These are phyloP conservation scores for Silvanus unidentatus DNA, from an alignment of 2,888 invertebrate species.

Conservation along the genomic window DNA sequence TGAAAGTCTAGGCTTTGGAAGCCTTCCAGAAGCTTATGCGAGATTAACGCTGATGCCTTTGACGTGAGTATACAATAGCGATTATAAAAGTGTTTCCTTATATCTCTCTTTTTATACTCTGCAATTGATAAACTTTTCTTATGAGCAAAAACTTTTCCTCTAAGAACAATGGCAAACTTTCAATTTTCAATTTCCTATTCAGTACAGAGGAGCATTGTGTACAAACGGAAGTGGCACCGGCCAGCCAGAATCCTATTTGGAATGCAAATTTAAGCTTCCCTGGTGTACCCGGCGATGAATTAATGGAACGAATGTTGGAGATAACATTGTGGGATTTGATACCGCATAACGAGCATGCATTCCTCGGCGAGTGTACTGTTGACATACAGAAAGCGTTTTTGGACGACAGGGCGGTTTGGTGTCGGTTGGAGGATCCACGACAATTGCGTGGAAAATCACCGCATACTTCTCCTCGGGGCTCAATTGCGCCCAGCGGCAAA, in stretches of 20 bases:
- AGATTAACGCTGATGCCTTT: slow-evolving; percentile 74
- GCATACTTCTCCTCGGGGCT: slow-evolving; percentile 73
- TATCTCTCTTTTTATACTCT: too few relatives aligned
- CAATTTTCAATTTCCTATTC: too few relatives aligned
- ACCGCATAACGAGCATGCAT: slow-evolving; percentile 75
- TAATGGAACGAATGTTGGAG: slow-evolving; percentile 75
- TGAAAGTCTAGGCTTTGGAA: slow-evolving; percentile 70
- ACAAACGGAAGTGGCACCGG: slow-evolving; percentile 80
- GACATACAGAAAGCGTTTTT: slow-evolving; percentile 79
- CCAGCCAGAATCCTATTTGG: slow-evolving; percentile 86
- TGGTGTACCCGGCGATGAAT: slow-evolving; percentile 69
- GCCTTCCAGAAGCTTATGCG: slow-evolving; percentile 77
- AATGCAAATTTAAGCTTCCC: slow-evolving; percentile 83
- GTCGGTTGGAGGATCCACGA: slow-evolving; percentile 75
- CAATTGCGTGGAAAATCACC: slow-evolving; percentile 68
- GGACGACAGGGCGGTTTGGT: slow-evolving; percentile 86
- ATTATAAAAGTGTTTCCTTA: neutral
- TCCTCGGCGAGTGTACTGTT: slow-evolving; percentile 75
- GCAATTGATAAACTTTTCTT: too few relatives aligned
- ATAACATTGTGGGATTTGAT: slow-evolving; percentile 85
- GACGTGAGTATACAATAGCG: slow-evolving; percentile 60
- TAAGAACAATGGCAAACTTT: too few relatives aligned
- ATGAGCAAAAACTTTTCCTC: too few relatives aligned
- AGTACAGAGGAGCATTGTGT: slow-evolving; percentile 71
- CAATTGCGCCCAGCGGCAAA: slow-evolving; percentile 60